phyloP scores from a whole-genome alignment of 2,113 vertebrate genomes.

The Xiphophorus maculatus region DNA sequence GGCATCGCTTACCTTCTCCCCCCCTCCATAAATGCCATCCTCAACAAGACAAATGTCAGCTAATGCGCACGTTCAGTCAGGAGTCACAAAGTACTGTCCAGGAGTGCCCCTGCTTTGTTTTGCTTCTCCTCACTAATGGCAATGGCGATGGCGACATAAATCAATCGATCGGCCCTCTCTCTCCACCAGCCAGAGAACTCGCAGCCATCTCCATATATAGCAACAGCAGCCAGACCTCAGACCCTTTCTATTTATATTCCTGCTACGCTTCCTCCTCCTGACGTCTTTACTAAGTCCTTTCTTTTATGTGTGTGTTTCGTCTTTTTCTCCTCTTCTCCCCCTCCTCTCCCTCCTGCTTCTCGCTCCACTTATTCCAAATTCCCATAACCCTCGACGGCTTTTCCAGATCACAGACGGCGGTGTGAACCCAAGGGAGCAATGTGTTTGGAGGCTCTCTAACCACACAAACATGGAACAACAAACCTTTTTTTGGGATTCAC shows the following conservation, averaged over 20 bases:
- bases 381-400: constrained; percentile 70
- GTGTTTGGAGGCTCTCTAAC: constrained; percentile 52
- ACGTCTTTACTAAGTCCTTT: constrained; percentile 67
- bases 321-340: background rate
- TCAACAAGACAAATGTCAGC: constrained; percentile 19
- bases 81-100: background rate
- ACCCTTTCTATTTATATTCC: constrained; percentile 79
- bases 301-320: constrained; percentile 18
- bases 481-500: constrained; percentile 6
- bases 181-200: constrained; percentile 34
- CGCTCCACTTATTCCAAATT: constrained; percentile 64
- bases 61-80: constrained; percentile 12
- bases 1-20: background rate
- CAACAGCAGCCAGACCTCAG: constrained; percentile 58
- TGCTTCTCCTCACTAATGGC: constrained; percentile 23
- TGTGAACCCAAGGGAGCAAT: constrained; percentile 56
- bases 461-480: constrained; percentile 8
- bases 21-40: constrained; percentile 18
- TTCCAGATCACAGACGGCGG: constrained; percentile 65
- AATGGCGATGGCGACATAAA: constrained; percentile 52
- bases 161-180: constrained; percentile 60
- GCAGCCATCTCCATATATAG: constrained; percentile 81
- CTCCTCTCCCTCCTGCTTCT: constrained; percentile 22
- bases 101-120: constrained; percentile 37
- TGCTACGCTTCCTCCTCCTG: constrained; percentile 54